Percentiles rank a stretch among this genome's conserved stretches.
Evolutionary conservation across 2,797 vertebrate species (phyloP).

Genomic region (Triplophysa bombifrons): DNA sequence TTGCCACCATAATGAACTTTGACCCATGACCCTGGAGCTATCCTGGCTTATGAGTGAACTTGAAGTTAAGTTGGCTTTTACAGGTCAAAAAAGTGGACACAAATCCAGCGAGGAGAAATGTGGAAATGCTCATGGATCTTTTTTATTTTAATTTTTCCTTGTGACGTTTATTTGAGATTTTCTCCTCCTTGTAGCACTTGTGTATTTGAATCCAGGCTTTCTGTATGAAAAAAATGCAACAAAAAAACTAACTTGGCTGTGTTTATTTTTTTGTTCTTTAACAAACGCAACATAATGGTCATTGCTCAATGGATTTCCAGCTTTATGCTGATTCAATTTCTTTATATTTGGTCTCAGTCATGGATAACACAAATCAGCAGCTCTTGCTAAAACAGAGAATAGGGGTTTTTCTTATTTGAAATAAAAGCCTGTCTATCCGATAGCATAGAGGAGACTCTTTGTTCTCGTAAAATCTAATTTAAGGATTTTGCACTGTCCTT

Average conservation of each 20-base stretch:
- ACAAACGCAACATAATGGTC: constrained; percentile 11
- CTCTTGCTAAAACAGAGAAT: constrained; percentile 30
- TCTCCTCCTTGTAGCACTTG: constrained; percentile 59
- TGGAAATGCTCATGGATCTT: constrained; percentile 57
- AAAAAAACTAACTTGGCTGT: constrained; percentile 51
- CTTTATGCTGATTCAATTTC: constrained; percentile 29
- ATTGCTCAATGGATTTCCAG: neutral
- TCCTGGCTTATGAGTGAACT: constrained; percentile 1
- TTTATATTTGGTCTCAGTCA: constrained; percentile 30
- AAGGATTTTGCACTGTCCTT: neutral
- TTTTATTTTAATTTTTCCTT: constrained; percentile 43
- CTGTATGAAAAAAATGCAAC: constrained; percentile 59
- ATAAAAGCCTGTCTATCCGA: constrained; percentile 25
- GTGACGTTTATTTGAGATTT: constrained; percentile 59
- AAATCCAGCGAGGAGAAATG: constrained; percentile 44
- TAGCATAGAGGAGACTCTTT: constrained; percentile 23
- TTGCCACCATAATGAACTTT: constrained; percentile 15
- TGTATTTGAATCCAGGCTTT: constrained; percentile 62
- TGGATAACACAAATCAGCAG: constrained; percentile 25
- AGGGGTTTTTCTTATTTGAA: constrained; percentile 6
- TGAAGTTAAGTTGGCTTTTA: constrained; percentile 11
- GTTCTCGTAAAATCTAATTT: constrained; percentile 33
- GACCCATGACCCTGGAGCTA: neutral
- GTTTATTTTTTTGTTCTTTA: constrained; percentile 37
- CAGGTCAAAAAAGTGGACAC: neutral